A percentile compares a stretch with the other conserved stretches of the same genome.
Conservation (phyloP, 2,888 invertebrate genomes). For the Hetaerina titia region DNA sequence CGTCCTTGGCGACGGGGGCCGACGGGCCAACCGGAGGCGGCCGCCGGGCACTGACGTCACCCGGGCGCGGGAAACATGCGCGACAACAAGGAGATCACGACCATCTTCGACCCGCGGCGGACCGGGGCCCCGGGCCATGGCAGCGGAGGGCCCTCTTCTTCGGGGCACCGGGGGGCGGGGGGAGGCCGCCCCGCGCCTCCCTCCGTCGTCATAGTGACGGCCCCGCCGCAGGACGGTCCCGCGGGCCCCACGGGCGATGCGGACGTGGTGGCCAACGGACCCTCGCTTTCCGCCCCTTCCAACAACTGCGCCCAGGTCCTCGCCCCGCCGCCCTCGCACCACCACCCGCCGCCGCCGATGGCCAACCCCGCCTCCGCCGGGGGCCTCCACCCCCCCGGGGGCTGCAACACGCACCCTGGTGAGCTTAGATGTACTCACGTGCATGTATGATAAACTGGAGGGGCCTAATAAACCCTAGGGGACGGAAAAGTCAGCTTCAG, state of each 20-base stretch:
- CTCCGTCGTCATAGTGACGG: conserved; percentile 71
- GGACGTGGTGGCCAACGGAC: conserved; percentile 73
- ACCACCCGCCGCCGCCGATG: conserved; percentile 79
- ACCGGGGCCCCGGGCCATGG: conserved; percentile 82
- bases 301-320: conserved; percentile 75
- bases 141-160: conserved; percentile 74
- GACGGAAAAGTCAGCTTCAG: too few relatives aligned
- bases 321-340: conserved; percentile 79
- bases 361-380: conserved; percentile 74
- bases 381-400: conserved; percentile 36
- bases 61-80: conserved; percentile 73
- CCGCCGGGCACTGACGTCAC: conserved; percentile 12
- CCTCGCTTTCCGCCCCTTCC: conserved; percentile 78
- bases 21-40: not conserved
- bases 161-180: not conserved
- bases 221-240: conserved; percentile 32
- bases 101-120: conserved; percentile 88
- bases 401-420: conserved; percentile 78
- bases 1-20: not conserved
- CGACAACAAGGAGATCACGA: conserved; percentile 86
- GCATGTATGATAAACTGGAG: not conserved
- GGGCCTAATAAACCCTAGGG: too few relatives aligned
- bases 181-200: conserved; percentile 66
- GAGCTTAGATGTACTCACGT: conserved; percentile 72
- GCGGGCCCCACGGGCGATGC: conserved; percentile 67